phyloP scores from a whole-genome alignment of 2,797 vertebrate genomes.

The Sylvilagus floridanus region DNA sequence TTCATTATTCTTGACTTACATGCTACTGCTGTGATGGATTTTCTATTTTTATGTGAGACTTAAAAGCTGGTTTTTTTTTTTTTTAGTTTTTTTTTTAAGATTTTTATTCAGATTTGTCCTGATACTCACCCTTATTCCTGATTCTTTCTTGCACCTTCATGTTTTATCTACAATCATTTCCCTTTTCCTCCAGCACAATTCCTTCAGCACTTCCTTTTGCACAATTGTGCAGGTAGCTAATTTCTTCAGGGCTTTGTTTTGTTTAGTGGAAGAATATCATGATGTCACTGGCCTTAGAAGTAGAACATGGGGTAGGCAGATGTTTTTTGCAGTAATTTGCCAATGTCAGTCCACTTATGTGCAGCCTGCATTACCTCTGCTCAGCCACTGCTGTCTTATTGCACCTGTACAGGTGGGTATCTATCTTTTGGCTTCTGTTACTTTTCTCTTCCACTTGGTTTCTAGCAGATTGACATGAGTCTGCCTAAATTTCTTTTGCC shows the following conservation, averaged over 20 bases:
- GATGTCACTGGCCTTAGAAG: neutral
- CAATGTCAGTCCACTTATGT: neutral
- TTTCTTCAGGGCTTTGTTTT: neutral
- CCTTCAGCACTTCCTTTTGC: neutral
- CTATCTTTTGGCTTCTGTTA: neutral
- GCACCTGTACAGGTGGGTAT: neutral
- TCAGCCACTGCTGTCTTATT: neutral
- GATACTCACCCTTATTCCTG: neutral
- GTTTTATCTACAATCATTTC: neutral
- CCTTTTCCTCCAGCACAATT: neutral
- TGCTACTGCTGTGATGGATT: neutral
- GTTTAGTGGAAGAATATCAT: neutral
- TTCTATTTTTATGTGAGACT: neutral
- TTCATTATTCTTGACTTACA: neutral
- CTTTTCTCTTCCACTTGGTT: neutral
- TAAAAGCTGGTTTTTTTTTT: neutral
- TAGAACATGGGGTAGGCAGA: neutral
- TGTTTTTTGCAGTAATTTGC: neutral
- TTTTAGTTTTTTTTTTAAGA: too few relatives aligned
- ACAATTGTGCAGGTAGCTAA: neutral
- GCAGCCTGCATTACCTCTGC: neutral
- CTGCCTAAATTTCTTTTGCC: neutral
- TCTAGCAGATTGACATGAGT: neutral
- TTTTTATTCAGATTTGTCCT: too few relatives aligned
- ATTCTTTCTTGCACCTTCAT: neutral